A percentile compares a stretch with the other conserved stretches of the same genome.
Conservation (phyloP, 92 coral and sea anemone species). For the Metridium senile region DNA sequence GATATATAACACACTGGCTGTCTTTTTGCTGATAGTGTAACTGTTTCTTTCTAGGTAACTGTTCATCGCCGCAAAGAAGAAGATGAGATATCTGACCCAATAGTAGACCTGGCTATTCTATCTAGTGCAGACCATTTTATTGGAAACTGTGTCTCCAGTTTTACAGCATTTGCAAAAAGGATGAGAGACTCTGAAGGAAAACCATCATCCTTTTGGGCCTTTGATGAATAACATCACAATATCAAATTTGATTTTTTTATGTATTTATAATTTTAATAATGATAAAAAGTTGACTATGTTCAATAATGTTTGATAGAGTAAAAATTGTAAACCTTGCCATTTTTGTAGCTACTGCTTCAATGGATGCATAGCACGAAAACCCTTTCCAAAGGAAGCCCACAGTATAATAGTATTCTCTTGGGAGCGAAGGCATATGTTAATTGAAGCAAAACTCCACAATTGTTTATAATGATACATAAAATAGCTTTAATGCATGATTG, state of each 20-base stretch:
- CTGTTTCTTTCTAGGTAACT: slow-evolving; percentile 54
- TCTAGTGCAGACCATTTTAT: slow-evolving; percentile 85
- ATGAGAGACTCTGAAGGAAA: slow-evolving; percentile 81
- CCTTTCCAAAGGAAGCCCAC: too few species aligned
- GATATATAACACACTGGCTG: not conserved
- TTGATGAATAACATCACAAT: slow-evolving; percentile 38
- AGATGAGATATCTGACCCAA: slow-evolving; percentile 72
- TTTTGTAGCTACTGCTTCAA: too few species aligned
- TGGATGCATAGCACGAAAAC: too few species aligned
- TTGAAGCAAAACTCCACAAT: too few species aligned
- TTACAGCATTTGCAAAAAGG: slow-evolving; percentile 93
- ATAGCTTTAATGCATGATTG: too few species aligned
- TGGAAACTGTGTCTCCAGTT: slow-evolving; percentile 97
- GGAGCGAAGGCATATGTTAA: too few species aligned
- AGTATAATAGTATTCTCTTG: too few species aligned
- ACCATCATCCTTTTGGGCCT: slow-evolving; percentile 91
- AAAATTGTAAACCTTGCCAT: not conserved
- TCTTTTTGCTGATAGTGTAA: not conserved
- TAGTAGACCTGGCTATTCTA: slow-evolving; percentile 86
- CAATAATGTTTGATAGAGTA: not conserved
- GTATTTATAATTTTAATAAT: not conserved
- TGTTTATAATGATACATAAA: too few species aligned
- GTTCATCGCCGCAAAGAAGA: slow-evolving; percentile 69
- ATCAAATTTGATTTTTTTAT: not conserved
- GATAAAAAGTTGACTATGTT: not conserved